Conservation (phyloP, 2,797 vertebrate species). For the Galago senegalensis region DNA sequence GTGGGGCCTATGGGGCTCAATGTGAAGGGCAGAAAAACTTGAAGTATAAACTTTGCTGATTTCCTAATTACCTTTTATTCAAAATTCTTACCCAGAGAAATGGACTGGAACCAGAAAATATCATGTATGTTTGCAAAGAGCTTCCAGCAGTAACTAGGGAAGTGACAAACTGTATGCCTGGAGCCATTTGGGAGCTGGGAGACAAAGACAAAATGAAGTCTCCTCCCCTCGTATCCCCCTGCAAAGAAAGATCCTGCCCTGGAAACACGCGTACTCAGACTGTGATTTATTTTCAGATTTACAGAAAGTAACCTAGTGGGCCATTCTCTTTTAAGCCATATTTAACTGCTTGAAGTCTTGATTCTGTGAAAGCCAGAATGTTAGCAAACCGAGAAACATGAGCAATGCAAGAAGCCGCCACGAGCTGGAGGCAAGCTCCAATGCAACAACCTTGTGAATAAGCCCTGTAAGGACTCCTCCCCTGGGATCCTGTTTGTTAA, state of each 20-base stretch:
- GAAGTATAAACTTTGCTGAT: background rate
- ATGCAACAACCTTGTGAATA: slow-evolving; percentile 81
- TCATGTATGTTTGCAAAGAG: background rate
- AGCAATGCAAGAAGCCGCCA: background rate
- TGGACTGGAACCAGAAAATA: background rate
- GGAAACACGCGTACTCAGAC: background rate
- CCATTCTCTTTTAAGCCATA: slow-evolving; percentile 54
- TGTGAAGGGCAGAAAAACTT: background rate
- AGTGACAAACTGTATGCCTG: background rate
- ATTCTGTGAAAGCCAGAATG: slow-evolving; percentile 79
- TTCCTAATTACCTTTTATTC: background rate
- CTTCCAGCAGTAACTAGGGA: background rate
- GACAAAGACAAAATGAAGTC: slow-evolving; percentile 30
- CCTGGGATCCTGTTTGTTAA: slow-evolving; percentile 78
- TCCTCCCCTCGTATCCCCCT: background rate
- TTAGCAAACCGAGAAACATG: slow-evolving; percentile 76
- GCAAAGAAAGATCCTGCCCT: slow-evolving; percentile 2
- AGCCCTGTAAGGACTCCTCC: slow-evolving; percentile 71
- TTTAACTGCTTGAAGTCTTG: slow-evolving; percentile 68
- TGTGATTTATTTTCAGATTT: slow-evolving; percentile 21
- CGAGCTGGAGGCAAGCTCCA: slow-evolving; percentile 73
- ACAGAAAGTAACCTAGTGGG: slow-evolving; percentile 15
- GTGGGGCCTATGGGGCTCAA: background rate
- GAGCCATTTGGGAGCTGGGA: background rate
- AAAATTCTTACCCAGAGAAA: slow-evolving; percentile 34